Percentiles rank a stretch among this genome's conserved stretches.
Evolutionary conservation across 2,888 invertebrate genomes (phyloP).

Genomic region (Cryptus armator): DNA sequence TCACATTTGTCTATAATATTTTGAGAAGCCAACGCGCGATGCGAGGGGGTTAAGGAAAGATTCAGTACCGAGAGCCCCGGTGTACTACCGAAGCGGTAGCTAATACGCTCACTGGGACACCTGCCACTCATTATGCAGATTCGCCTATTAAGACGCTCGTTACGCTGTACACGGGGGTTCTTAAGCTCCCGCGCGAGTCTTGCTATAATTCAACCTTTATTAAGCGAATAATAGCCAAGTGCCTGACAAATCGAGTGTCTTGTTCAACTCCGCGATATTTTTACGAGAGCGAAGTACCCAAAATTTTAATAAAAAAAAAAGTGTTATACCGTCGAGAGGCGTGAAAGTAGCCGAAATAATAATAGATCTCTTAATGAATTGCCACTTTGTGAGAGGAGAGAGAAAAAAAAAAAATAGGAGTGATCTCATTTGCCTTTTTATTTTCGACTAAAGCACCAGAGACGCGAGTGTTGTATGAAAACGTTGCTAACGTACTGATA

Average conservation of each 20-base stretch:
- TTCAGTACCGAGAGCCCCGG: not conserved
- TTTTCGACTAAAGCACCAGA: not conserved
- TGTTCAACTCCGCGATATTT: slow-evolving; percentile 23
- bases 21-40: not conserved
- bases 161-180: slow-evolving; percentile 24
- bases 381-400: not conserved
- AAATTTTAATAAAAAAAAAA: not conserved
- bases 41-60: not conserved
- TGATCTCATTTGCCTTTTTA: not conserved
- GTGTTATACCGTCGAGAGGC: not conserved
- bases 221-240: slow-evolving; percentile 28
- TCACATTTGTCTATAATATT: slow-evolving; percentile 21
- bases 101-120: slow-evolving; percentile 38
- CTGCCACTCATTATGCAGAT: slow-evolving; percentile 55
- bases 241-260: slow-evolving; percentile 32
- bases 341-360: not conserved
- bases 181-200: not conserved
- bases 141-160: slow-evolving; percentile 43
- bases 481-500: too few relatives aligned
- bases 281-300: not conserved
- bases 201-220: slow-evolving; percentile 2
- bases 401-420: not conserved
- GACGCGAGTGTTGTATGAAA: not conserved
- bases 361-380: not conserved
- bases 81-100: slow-evolving; percentile 5